phyloP scores from a whole-genome alignment of 2,797 vertebrate genomes.

The Meda fulgida region DNA sequence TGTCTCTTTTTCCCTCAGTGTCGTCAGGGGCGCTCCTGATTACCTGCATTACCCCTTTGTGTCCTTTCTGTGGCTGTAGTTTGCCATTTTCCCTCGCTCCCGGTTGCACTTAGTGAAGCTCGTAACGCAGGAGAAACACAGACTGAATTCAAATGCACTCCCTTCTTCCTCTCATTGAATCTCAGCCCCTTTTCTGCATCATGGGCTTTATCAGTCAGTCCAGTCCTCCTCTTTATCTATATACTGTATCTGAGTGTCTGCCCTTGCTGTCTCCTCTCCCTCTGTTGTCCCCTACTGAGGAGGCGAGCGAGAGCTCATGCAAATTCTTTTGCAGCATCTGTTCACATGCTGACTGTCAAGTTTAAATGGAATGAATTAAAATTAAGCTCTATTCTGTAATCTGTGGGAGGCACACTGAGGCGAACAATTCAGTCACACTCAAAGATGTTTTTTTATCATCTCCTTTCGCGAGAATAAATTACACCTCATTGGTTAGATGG shows the following conservation, averaged over 20 bases:
- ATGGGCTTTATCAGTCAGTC: conserved; percentile 19
- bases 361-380: conserved; percentile 58
- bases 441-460: conserved; percentile 28
- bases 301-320: conserved; percentile 31
- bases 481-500: conserved; percentile 11
- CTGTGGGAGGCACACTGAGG: background rate
- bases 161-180: conserved; percentile 48
- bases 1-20: conserved; percentile 1
- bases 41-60: background rate
- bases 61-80: conserved; percentile 23
- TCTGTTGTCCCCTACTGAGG: conserved; percentile 53
- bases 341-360: conserved; percentile 45
- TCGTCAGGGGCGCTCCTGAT: background rate
- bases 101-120: conserved; percentile 74
- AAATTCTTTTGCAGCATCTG: conserved; percentile 46
- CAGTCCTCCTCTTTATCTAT: conserved; percentile 28
- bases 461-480: conserved; percentile 5
- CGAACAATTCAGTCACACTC: conserved; percentile 2
- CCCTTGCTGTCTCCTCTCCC: conserved; percentile 52
- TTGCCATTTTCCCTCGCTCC: conserved; percentile 2
- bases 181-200: background rate
- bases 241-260: conserved; percentile 39
- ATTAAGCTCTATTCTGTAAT: conserved; percentile 41
- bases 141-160: conserved; percentile 78
- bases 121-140: conserved; percentile 78